Evolutionary conservation across 2,888 invertebrate genomes (phyloP).

Genomic region (Seira ritae): DNA sequence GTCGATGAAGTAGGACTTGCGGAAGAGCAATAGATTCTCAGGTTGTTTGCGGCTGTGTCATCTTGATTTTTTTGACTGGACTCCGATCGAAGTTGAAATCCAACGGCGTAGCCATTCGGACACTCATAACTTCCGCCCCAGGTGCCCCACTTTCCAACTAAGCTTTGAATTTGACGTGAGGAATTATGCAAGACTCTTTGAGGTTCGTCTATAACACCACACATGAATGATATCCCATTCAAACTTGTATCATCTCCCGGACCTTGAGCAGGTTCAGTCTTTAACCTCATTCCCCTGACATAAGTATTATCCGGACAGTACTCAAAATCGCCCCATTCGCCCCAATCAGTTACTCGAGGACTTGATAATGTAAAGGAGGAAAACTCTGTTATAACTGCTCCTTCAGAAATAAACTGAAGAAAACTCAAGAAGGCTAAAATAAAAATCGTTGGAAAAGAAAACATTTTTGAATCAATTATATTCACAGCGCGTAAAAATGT

Average conservation of each 20-base stretch:
- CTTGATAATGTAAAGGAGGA: too few species aligned
- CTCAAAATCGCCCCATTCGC: constrained; percentile 66
- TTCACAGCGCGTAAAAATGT: too few species aligned
- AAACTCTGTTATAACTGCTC: too few species aligned
- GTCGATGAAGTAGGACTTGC: not conserved
- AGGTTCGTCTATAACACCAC: constrained; percentile 41
- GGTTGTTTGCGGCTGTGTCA: constrained; percentile 61
- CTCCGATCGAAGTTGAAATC: constrained; percentile 70
- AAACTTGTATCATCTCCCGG: constrained; percentile 63
- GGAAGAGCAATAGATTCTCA: constrained; percentile 55
- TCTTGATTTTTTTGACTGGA: constrained; percentile 52
- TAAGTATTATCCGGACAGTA: constrained; percentile 60
- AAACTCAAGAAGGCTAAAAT: too few species aligned
- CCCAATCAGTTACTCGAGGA: constrained; percentile 66
- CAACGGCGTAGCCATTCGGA: constrained; percentile 56
- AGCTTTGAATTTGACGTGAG: constrained; percentile 53
- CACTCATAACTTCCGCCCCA: constrained; percentile 66
- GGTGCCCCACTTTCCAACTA: constrained; percentile 65
- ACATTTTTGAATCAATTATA: too few species aligned
- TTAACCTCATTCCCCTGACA: constrained; percentile 67
- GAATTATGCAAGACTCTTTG: constrained; percentile 34
- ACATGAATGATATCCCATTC: constrained; percentile 59
- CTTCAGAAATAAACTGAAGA: too few species aligned
- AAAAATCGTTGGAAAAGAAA: too few species aligned
- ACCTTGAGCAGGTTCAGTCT: constrained; percentile 62